Evolutionary conservation across 2,113 vertebrate genomes (phyloP).

Genomic region (Aphyosemion australe): DNA sequence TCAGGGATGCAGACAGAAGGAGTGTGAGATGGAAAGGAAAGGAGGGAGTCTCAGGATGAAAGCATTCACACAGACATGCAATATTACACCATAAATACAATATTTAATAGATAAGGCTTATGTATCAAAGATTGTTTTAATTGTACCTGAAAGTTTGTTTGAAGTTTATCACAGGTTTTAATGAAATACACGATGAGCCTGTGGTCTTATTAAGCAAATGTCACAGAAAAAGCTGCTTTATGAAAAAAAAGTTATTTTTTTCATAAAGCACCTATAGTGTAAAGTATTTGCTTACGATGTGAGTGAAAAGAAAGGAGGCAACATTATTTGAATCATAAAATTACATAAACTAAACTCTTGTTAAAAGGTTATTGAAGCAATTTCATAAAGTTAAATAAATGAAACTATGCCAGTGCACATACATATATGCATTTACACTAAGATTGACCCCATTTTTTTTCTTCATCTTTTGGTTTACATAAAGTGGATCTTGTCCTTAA

Average conservation of each 20-base stretch:
- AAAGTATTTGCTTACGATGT: neutral
- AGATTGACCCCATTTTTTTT: too few species aligned
- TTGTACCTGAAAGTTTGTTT: neutral
- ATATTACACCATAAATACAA: neutral
- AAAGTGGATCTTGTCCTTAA: too few species aligned
- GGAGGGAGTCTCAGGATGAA: constrained; percentile 6
- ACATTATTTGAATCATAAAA: neutral
- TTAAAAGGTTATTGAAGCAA: too few species aligned
- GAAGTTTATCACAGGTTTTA: neutral
- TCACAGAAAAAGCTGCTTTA: neutral
- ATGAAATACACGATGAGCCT: neutral
- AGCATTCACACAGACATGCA: neutral
- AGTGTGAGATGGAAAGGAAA: constrained; percentile 1
- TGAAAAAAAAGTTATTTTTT: neutral
- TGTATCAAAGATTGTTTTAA: neutral
- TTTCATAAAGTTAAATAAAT: too few species aligned
- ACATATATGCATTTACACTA: too few species aligned
- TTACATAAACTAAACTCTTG: too few species aligned
- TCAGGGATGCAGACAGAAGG: constrained; percentile 20
- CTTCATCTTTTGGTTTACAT: too few species aligned
- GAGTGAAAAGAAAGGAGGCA: neutral
- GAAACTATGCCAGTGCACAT: too few species aligned
- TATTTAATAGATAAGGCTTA: constrained; percentile 1
- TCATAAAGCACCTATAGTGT: neutral
- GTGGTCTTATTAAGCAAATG: neutral